A percentile compares a stretch with the other conserved stretches of the same genome.
Evolutionary conservation across 1,140 invertebrate species (phyloP).

Genomic region (Euwallacea fornicatus): DNA sequence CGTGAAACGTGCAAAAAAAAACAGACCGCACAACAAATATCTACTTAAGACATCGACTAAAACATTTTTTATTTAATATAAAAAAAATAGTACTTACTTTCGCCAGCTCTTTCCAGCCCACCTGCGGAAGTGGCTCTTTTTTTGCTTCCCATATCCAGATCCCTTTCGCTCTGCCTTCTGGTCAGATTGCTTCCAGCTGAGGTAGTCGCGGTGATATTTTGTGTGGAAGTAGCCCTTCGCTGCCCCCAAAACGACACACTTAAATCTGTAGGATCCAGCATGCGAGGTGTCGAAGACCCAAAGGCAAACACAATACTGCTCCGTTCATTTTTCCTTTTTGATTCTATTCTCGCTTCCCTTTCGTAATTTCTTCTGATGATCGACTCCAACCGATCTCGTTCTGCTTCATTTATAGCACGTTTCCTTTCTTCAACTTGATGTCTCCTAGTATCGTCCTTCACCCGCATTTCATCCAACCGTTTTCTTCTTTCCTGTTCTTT

Average conservation of each 20-base stretch:
- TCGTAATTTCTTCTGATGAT: slow-evolving; percentile 83
- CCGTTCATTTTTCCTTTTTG: slow-evolving; percentile 69
- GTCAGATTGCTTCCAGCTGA: slow-evolving; percentile 70
- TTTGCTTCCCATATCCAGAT: slow-evolving; percentile 76
- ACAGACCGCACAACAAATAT: not conserved
- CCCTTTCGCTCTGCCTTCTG: slow-evolving; percentile 78
- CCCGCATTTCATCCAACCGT: slow-evolving; percentile 77
- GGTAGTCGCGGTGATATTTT: slow-evolving; percentile 69
- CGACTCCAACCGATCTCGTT: slow-evolving; percentile 79
- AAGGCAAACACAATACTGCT: slow-evolving; percentile 79
- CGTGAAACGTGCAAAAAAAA: slow-evolving; percentile 8
- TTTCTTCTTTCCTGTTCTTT: slow-evolving; percentile 80
- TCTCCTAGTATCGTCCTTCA: slow-evolving; percentile 74
- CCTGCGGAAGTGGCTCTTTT: slow-evolving; percentile 78
- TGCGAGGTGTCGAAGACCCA: slow-evolving; percentile 84
- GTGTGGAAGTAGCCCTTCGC: slow-evolving; percentile 81
- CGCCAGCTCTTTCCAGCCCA: slow-evolving; percentile 67
- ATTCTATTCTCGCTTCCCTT: slow-evolving; percentile 78
- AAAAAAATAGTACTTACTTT: slow-evolving; percentile 59
- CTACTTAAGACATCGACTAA: not conserved
- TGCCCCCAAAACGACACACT: slow-evolving; percentile 79
- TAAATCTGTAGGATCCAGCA: slow-evolving; percentile 80
- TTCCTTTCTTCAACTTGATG: slow-evolving; percentile 84
- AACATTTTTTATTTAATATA: not conserved
- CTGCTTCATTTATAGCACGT: slow-evolving; percentile 82